Percentiles rank a stretch among this genome's conserved stretches.
These are phyloP conservation scores for Drosophila ananassae DNA, from an alignment of 1,140 invertebrate genomes.

Conservation along the genomic window DNA sequence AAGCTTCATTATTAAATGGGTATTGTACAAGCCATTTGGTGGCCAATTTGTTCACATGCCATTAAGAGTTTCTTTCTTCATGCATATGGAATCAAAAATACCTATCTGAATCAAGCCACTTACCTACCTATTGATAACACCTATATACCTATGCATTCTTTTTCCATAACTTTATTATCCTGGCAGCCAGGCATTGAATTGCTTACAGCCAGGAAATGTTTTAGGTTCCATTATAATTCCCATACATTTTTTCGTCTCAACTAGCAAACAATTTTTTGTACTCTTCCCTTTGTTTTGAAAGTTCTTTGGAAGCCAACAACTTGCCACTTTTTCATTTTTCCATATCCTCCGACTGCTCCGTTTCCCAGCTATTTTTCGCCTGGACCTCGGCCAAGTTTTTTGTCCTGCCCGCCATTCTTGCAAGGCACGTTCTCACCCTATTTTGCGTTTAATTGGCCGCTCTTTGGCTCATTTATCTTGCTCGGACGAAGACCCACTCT, in stretches of 20 bases:
- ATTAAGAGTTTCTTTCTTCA: too few species aligned
- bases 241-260: background rate
- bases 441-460: slow-evolving; percentile 59
- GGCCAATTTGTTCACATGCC: background rate
- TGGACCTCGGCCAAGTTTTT: slow-evolving; percentile 59
- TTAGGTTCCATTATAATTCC: too few species aligned
- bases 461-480: slow-evolving; percentile 65
- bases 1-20: too few species aligned
- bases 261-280: too few species aligned
- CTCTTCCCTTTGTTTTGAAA: background rate
- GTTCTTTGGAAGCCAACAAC: background rate
- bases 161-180: too few species aligned
- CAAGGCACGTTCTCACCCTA: slow-evolving; percentile 1
- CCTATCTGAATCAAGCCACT: too few species aligned
- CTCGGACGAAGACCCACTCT: slow-evolving; percentile 12
- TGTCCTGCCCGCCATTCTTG: slow-evolving; percentile 20
- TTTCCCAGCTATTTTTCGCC: slow-evolving; percentile 58
- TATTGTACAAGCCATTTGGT: background rate
- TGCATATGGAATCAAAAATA: too few species aligned
- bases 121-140: too few species aligned
- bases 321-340: slow-evolving; percentile 4
- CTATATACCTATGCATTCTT: too few species aligned
- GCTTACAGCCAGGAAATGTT: too few species aligned
- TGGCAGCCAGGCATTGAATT: too few species aligned
- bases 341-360: slow-evolving; percentile 7